A percentile compares a stretch with the other conserved stretches of the same genome.
phyloP scores from a whole-genome alignment of 2,888 invertebrate genomes.

The Drosophila antonietae region DNA sequence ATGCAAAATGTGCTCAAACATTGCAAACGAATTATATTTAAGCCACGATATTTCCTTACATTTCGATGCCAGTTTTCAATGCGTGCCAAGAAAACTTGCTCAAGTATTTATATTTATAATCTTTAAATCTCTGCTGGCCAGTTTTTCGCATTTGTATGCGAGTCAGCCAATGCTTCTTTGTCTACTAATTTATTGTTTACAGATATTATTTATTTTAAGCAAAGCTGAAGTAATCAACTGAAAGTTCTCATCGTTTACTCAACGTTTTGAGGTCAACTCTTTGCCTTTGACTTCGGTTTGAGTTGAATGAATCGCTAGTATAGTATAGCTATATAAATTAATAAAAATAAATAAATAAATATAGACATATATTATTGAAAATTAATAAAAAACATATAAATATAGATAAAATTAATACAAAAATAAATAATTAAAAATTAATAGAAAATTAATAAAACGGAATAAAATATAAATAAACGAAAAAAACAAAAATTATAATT shows the following conservation, averaged over 20 bases:
- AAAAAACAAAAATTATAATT: too few relatives aligned
- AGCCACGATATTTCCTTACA: background rate
- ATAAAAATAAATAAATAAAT: too few relatives aligned
- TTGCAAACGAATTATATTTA: background rate
- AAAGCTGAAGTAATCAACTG: background rate
- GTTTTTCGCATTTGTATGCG: background rate
- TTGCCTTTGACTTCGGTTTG: background rate
- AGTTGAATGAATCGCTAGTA: too few relatives aligned
- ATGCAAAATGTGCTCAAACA: conserved; percentile 1
- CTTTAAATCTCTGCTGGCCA: background rate
- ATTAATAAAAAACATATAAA: too few relatives aligned
- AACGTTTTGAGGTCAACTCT: background rate
- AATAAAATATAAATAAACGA: too few relatives aligned
- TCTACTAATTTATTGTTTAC: background rate
- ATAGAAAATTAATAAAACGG: too few relatives aligned
- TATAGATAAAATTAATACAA: too few relatives aligned
- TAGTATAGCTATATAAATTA: too few relatives aligned
- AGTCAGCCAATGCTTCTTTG: background rate
- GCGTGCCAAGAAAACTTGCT: background rate
- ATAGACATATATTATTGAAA: too few relatives aligned
- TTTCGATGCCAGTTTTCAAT: background rate
- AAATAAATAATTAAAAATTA: too few relatives aligned
- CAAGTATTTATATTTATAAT: background rate
- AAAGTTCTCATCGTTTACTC: background rate
- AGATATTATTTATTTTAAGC: background rate